Evolutionary conservation across 2,113 vertebrate genomes (phyloP), one percentile per base, ranked within the genome.

Genomic region (Lophotis ruficrista): DNA sequence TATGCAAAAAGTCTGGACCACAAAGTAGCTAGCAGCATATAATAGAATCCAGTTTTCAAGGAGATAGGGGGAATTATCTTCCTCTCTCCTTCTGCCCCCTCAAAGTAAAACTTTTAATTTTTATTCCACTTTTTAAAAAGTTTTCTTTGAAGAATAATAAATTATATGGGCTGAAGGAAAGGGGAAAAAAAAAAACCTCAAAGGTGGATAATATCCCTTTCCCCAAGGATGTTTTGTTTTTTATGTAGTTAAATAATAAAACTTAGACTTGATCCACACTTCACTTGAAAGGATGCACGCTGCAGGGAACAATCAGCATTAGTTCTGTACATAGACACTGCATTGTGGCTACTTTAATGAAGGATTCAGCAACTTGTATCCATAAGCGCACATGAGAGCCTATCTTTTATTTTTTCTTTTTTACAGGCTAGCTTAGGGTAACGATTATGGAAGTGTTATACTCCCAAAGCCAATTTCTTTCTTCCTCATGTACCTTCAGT

Each of bases 61-160:
- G 33, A 2, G 4, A 5, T n/a, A 4, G 6, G 4, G 9, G 11
- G 2, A 21, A 24, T 73, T 89, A 3, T 58, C 7, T 54, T 82
- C 6, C 2, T 64, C 12, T 85, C 30, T 75, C 43, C 43, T 51
- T 72, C 56, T 90, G 47, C 27, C 4, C 38, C 37, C 38, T 8
- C 18, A 16, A 51, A 84, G 16, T 64, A 85, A 89, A 94, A 68
- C 60, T 64, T 94, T 38, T 51, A 28, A 24, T 56, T 92, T 94
- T 93, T 65, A 7, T 79, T 65, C n/a, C 41, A 23, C 65, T 50
- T 85, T 16, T 76, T n/a, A 80, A 92, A 87, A 64, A 85, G 12
- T 38, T 85, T 94, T 96, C 61, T 91, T 7, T 88, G 86, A 69
- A 88, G 53, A 91, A 81, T 25, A 89, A 70, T 56, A 57, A 65